phyloP scores from a whole-genome alignment of 2,113 vertebrate species.

The Isurus oxyrinchus region DNA sequence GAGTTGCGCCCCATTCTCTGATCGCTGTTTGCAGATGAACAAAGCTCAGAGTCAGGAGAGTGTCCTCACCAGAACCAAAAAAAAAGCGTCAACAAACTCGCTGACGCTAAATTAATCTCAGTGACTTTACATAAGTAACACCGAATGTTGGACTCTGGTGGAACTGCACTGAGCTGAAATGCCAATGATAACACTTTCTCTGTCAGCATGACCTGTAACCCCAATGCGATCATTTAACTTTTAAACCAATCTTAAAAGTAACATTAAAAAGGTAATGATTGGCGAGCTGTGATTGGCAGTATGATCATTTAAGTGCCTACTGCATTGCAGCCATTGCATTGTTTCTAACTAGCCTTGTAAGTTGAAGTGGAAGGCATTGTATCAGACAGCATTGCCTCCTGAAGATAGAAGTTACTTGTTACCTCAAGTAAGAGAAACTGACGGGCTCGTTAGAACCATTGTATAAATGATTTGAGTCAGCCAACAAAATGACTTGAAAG shows the following conservation, averaged over 20 bases:
- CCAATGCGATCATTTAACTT: background rate
- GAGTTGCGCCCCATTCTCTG: background rate
- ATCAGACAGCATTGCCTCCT: background rate
- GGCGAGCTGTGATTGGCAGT: background rate
- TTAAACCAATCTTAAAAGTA: background rate
- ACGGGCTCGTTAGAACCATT: background rate
- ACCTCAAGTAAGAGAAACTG: background rate
- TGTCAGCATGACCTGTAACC: background rate
- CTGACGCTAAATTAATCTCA: background rate
- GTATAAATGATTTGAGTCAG: background rate
- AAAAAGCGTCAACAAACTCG: background rate
- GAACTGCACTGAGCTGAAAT: background rate
- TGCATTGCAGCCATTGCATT: background rate
- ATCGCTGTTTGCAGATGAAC: background rate
- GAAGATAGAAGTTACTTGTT: background rate
- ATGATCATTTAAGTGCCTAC: background rate
- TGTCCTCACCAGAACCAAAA: too few species aligned
- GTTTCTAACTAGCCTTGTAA: background rate
- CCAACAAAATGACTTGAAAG: background rate
- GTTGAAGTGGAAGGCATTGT: background rate
- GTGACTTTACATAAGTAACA: background rate
- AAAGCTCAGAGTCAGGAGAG: background rate
- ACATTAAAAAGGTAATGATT: background rate
- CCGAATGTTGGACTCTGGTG: background rate
- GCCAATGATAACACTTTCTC: background rate